These are phyloP conservation scores for Hyles euphorbiae DNA, from an alignment of 1,140 invertebrate genomes.

Conservation along the genomic window DNA sequence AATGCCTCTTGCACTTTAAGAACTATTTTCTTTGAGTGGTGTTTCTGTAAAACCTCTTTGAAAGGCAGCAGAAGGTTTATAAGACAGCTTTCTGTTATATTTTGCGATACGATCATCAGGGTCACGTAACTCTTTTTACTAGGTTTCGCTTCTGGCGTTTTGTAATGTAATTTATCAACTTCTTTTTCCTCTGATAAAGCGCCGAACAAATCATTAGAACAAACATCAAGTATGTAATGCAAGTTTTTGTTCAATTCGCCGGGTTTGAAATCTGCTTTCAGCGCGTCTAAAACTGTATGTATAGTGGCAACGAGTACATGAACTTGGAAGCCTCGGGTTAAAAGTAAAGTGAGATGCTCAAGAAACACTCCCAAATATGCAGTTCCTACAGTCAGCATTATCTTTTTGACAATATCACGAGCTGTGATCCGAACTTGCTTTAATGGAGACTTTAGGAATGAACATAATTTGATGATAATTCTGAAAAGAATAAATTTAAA, in stretches of 20 bases:
- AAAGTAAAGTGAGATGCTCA: constrained; percentile 86
- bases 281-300: constrained; percentile 85
- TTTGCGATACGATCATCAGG: constrained; percentile 87
- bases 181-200: constrained; percentile 93
- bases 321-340: constrained; percentile 94
- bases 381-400: constrained; percentile 90
- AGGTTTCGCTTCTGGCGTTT: constrained; percentile 86
- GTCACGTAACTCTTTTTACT: constrained; percentile 93
- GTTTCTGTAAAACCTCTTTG: constrained; percentile 85
- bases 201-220: constrained; percentile 92
- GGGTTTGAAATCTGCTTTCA: constrained; percentile 81
- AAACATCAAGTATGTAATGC: constrained; percentile 88
- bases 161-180: constrained; percentile 86
- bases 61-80: constrained; percentile 88
- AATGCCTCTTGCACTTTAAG: constrained; percentile 89
- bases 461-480: constrained; percentile 20
- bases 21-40: constrained; percentile 87
- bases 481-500: constrained; percentile 7
- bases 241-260: constrained; percentile 88
- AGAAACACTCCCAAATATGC: constrained; percentile 87
- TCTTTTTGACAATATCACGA: constrained; percentile 92
- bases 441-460: constrained; percentile 56
- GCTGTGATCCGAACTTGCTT: constrained; percentile 90
- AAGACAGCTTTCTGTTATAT: constrained; percentile 85
- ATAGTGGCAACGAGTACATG: constrained; percentile 94